Evolutionary conservation across 2,888 invertebrate species (phyloP).

Genomic region (Hypolimnas misippus): DNA sequence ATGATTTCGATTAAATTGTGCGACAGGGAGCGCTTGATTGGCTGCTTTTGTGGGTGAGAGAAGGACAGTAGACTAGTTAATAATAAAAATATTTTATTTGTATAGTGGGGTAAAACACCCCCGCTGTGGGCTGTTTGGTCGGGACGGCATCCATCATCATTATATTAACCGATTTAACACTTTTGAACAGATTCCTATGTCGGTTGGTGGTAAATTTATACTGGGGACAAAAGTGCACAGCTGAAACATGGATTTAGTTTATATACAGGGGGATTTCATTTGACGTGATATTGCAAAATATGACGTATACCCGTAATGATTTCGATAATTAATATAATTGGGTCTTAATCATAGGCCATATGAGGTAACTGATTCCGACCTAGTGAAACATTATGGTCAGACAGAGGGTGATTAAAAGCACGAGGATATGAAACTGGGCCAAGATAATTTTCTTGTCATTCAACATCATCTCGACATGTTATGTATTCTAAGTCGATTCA

Average conservation of each 20-base stretch:
- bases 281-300: constrained; percentile 12
- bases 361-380: constrained; percentile 60
- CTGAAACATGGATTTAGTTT: constrained; percentile 41
- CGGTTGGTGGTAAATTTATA: constrained; percentile 64
- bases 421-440: constrained; percentile 58
- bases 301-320: not conserved
- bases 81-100: constrained; percentile 84
- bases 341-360: constrained; percentile 61
- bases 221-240: constrained; percentile 55
- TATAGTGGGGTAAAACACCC: constrained; percentile 83
- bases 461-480: constrained; percentile 23
- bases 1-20: constrained; percentile 82
- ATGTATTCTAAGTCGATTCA: constrained; percentile 21
- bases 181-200: constrained; percentile 80
- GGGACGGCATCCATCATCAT: constrained; percentile 82
- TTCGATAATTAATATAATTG: constrained; percentile 45
- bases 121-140: constrained; percentile 82
- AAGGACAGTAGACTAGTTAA: constrained; percentile 72
- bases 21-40: constrained; percentile 63
- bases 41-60: constrained; percentile 59
- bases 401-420: constrained; percentile 49
- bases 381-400: constrained; percentile 53
- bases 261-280: constrained; percentile 17
- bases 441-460: constrained; percentile 54
- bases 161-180: constrained; percentile 84